Conservation (phyloP, 1,140 invertebrate species). For the Mycetomoellerius zeteki region DNA sequence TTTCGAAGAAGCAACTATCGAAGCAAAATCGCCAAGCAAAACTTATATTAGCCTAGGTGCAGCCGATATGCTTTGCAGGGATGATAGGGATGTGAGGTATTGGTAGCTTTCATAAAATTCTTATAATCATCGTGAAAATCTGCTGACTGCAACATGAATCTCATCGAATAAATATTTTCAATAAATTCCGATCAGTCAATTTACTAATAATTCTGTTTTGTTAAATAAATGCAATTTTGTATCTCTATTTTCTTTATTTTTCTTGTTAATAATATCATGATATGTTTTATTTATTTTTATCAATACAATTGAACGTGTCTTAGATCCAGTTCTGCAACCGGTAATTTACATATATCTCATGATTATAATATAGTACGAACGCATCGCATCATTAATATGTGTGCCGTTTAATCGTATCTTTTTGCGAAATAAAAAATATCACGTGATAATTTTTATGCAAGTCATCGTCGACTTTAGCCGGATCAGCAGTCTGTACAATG, state of each 20-base stretch:
- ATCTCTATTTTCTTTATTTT: neutral
- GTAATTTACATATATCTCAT: neutral
- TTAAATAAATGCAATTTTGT: neutral
- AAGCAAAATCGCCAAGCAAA: conserved; percentile 68
- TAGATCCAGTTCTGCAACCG: neutral
- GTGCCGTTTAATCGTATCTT: neutral
- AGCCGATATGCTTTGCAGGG: neutral
- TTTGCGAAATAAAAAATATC: conserved; percentile 43
- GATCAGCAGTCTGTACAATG: conserved; percentile 50
- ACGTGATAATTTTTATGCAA: conserved; percentile 31
- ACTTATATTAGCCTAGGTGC: conserved; percentile 53
- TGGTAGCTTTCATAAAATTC: neutral
- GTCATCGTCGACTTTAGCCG: conserved; percentile 40
- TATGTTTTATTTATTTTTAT: neutral
- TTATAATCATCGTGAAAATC: neutral
- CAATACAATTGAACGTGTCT: neutral
- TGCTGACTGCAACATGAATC: neutral
- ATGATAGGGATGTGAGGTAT: neutral
- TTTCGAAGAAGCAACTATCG: conserved; percentile 67
- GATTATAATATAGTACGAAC: neutral
- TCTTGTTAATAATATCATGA: neutral
- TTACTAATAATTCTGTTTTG: neutral
- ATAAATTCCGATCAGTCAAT: neutral
- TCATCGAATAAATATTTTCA: neutral
- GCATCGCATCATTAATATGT: neutral